Conservation (phyloP, 2,888 invertebrate genomes). For the Limnephilus rhombicus region DNA sequence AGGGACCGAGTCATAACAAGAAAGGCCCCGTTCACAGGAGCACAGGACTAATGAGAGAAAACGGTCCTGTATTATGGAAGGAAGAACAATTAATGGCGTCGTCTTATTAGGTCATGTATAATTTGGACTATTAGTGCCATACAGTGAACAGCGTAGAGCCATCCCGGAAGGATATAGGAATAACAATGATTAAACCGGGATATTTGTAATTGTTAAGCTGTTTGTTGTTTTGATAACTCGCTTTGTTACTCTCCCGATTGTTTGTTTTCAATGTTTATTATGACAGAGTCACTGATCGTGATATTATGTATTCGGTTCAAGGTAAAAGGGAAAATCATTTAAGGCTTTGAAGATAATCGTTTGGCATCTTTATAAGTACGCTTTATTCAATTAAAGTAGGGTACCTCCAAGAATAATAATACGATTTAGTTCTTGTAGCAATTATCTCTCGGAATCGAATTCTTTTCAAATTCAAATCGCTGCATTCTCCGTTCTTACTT, state of each 20-base stretch:
- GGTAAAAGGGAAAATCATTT: not conserved
- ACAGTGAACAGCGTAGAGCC: conserved; percentile 9
- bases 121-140: conserved; percentile 52
- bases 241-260: conserved; percentile 14
- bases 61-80: conserved; percentile 49
- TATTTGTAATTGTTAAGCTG: conserved; percentile 45
- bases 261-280: conserved; percentile 15
- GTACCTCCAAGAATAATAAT: not conserved
- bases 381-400: not conserved
- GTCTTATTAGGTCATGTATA: conserved; percentile 55
- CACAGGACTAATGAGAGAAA: conserved; percentile 53
- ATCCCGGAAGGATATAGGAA: conserved; percentile 38
- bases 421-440: conserved; percentile 50
- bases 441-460: conserved; percentile 63
- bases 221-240: conserved; percentile 36
- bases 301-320: conserved; percentile 20
- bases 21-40: conserved; percentile 25
- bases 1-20: conserved; percentile 53
- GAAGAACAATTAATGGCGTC: conserved; percentile 48
- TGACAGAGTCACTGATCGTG: not conserved
- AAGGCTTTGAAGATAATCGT: not conserved
- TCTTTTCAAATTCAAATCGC: conserved; percentile 66
- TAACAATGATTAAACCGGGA: conserved; percentile 43
- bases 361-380: not conserved
- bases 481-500: conserved; percentile 49